A percentile compares a stretch with the other conserved stretches of the same genome.
Conservation (phyloP, 1,140 invertebrate species). For the Pristionchus pacificus region DNA sequence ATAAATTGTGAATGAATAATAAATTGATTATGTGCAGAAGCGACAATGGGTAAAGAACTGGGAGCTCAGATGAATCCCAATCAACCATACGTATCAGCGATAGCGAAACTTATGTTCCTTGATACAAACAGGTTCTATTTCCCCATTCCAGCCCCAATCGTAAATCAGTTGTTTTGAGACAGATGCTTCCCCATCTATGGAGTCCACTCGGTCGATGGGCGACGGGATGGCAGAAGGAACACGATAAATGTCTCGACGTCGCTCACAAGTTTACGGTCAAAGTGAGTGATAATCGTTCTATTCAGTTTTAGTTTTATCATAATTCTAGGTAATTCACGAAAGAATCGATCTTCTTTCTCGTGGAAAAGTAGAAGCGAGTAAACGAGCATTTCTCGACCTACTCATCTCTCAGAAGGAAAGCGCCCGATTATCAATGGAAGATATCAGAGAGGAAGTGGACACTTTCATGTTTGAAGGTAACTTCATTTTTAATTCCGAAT, state of each 20-base stretch:
- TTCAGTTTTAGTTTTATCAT: too few species aligned
- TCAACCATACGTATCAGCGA: conserved; percentile 7
- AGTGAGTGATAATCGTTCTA: too few species aligned
- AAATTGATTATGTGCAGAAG: conserved; percentile 65
- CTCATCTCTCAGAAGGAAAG: conserved; percentile 72
- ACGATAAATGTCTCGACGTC: too few species aligned
- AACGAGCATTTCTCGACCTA: conserved; percentile 86
- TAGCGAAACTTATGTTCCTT: conserved; percentile 9
- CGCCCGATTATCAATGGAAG: conserved; percentile 66
- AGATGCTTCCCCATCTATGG: too few species aligned
- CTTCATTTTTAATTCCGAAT: too few species aligned
- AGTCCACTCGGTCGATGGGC: conserved; percentile 2
- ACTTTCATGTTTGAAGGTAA: conserved; percentile 71
- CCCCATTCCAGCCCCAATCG: too few species aligned
- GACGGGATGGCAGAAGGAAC: background rate
- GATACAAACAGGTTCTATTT: conserved; percentile 9
- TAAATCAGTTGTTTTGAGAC: too few species aligned
- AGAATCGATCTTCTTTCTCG: too few species aligned
- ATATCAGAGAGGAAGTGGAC: conserved; percentile 69
- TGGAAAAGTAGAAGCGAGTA: conserved; percentile 63
- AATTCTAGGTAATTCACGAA: too few species aligned
- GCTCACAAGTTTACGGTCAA: too few species aligned
- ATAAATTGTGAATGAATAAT: background rate
- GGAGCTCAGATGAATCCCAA: conserved; percentile 51
- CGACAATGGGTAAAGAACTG: conserved; percentile 69